Base-by-base conservation (phyloP, 1,140 invertebrate species). In the Heliconius hermathena region DNA sequence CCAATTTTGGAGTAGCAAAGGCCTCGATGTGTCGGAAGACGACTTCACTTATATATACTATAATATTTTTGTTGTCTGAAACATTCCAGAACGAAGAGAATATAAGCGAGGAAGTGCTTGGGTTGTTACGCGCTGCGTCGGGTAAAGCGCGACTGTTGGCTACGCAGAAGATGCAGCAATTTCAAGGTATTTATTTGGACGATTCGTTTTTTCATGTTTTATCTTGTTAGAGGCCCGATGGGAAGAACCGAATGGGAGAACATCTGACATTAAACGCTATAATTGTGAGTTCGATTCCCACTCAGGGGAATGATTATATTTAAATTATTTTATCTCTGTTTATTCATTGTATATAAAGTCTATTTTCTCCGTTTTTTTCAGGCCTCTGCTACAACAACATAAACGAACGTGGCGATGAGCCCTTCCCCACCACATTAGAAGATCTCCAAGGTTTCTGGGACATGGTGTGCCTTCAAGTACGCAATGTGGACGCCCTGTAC, bases 371-470 rank as follows among this genome's bases (percentile, higher is more conserved):
- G 11, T 16, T 29, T 29, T 49, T 90, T 93, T 18, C 90, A 96
- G 95, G 95, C 76, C 91, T 96, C 71, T 96, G 95, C 85, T 95
- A 95, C 88, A 96, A 96, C 83, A 95, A 96, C 84, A 90, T 96
- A 94, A 96, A 96, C 90, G 96, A 97, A 89, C 93, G 96, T 20
- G 95, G 95, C 71, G 97, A 96, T 73, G 98, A 98, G 88, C 96
- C 96, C 81, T 98, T 98, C 91, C 97, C 97, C 54, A 99, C 98
- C 3, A 99, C 98, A 6, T 95, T 96, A 85, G 97, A 98, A 85
- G 99, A 99, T 93, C 95, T 99, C 76, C 97, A 97, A 85, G 99
- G 99, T 22, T 99, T 99, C 94, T 99, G 98, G 98, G 99, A 99
- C 92, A 99, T 99, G 98, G 98, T 99, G 9, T 96, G 97, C 91